Evolutionary conservation across 2,113 vertebrate species (phyloP), one percentile per base, ranked within the genome.

Genomic region (Chlorodrepanis virens): DNA sequence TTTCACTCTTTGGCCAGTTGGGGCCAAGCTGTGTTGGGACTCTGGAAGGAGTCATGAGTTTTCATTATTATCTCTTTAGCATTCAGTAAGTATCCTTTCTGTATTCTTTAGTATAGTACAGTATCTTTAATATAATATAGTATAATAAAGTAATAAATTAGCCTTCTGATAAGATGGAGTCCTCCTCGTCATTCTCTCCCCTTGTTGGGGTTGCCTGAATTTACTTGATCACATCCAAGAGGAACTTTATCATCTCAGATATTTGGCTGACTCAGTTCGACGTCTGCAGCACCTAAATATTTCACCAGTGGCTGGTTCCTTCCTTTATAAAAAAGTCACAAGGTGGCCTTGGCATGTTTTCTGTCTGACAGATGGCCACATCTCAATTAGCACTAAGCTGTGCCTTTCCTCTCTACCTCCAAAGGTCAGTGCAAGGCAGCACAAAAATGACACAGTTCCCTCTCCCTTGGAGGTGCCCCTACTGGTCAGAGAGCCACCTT

Each of bases 281-380:
- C 5, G 14, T 56, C 69, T 79, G 18, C 18, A 76, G 40, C 44
- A 64, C 53, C 60, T 76, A 84, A 72, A 65, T 47, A 87, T 49
- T 75, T 75, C 57, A 82, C 40, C 40, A 74, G 5, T 20, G 33
- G 33, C 42, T 47, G 47, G 77, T 40, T 91, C 31, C 40, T 89
- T 76, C n/a, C 44, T 18, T 79, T 79, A 72, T 35, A 68, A 86
- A 89, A 83, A 86, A 61, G 61, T 37, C 74, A 76, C 25, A 45
- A 25, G 70, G 65, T 91, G 67, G 70, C 54, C 45, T 87, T 93
- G 87, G 89, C 61, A 45, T 13, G n/a, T 65, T 67, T 90, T 24
- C 70, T 91, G 21, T 60, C 87, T 87, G 87, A 94, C 96, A 96
- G 89, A 89, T 94, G 91, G 84, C 65, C 87, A 83, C 70, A 68